A percentile compares a stretch with the other conserved stretches of the same genome.
These are phyloP conservation scores for Cacoxenus indagator DNA, from an alignment of 2,888 invertebrate genomes.

Conservation along the genomic window DNA sequence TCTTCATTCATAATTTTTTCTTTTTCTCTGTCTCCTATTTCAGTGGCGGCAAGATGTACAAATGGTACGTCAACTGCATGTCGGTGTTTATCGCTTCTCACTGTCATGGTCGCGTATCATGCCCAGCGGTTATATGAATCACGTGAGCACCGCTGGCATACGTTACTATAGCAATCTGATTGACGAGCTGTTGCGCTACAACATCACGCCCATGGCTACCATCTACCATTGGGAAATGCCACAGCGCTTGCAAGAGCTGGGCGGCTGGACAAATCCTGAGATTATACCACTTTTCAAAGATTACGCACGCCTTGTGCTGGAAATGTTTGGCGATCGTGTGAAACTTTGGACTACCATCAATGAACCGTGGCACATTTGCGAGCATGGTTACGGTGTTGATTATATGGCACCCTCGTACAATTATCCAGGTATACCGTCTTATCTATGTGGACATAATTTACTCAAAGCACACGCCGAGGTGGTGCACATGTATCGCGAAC, in stretches of 20 bases:
- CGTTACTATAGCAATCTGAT: slow-evolving; percentile 84
- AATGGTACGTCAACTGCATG: slow-evolving; percentile 76
- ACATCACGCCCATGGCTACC: slow-evolving; percentile 80
- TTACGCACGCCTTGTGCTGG: slow-evolving; percentile 76
- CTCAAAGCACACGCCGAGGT: slow-evolving; percentile 81
- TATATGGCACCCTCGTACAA: slow-evolving; percentile 75
- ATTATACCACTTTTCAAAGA: slow-evolving; percentile 77
- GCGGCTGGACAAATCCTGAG: slow-evolving; percentile 79
- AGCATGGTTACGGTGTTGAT: slow-evolving; percentile 72
- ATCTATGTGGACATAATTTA: slow-evolving; percentile 80
- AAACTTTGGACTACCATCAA: slow-evolving; percentile 84
- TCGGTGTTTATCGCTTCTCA: slow-evolving; percentile 80
- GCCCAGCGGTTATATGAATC: slow-evolving; percentile 77
- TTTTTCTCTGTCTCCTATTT: too few species aligned
- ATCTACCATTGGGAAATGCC: slow-evolving; percentile 83
- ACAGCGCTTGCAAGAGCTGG: slow-evolving; percentile 76
- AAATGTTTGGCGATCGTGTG: slow-evolving; percentile 76
- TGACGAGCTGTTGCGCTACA: slow-evolving; percentile 76
- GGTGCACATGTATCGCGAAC: slow-evolving; percentile 76
- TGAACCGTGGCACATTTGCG: slow-evolving; percentile 75
- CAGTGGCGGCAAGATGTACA: slow-evolving; percentile 75
- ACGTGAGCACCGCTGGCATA: slow-evolving; percentile 79
- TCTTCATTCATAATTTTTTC: too few species aligned
- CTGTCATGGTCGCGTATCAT: slow-evolving; percentile 83
- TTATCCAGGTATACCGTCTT: slow-evolving; percentile 76